phyloP scores from a whole-genome alignment of 2,113 vertebrate species.

The Ciconia boyciana region DNA sequence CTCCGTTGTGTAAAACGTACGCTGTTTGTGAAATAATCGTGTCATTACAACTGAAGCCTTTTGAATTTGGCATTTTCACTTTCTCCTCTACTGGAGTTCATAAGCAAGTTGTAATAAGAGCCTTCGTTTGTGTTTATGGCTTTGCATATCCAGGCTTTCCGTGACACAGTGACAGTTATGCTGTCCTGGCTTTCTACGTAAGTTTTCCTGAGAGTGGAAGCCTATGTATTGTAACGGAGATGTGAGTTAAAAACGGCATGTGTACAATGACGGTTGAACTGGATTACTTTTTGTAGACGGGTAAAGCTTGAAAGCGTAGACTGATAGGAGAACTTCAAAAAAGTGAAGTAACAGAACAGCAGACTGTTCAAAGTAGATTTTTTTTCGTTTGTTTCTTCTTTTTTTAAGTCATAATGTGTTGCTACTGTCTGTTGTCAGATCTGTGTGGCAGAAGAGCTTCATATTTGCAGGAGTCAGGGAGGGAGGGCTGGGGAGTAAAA shows the following conservation, averaged over 20 bases:
- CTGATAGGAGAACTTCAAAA: background rate
- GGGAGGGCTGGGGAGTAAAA: background rate
- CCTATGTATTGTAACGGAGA: background rate
- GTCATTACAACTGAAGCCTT: background rate
- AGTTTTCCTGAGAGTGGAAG: background rate
- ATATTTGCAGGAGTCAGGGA: background rate
- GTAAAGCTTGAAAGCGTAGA: background rate
- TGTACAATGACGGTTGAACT: fast-evolving
- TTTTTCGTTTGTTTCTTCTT: background rate
- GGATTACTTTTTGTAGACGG: background rate
- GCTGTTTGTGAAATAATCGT: background rate
- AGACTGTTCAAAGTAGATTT: background rate
- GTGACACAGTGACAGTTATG: background rate
- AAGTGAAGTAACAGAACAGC: background rate
- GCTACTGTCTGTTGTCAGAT: background rate
- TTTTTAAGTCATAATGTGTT: background rate
- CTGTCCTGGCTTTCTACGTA: background rate
- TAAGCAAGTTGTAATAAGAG: background rate
- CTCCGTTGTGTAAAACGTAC: fast-evolving
- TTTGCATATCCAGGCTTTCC: background rate
- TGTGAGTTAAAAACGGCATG: fast-evolving
- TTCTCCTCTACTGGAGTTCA: fast-evolving
- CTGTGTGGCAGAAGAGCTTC: background rate
- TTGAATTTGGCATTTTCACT: background rate
- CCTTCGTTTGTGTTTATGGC: background rate